phyloP scores from a whole-genome alignment of 2,113 vertebrate species.

The Girardinichthys multiradiatus region DNA sequence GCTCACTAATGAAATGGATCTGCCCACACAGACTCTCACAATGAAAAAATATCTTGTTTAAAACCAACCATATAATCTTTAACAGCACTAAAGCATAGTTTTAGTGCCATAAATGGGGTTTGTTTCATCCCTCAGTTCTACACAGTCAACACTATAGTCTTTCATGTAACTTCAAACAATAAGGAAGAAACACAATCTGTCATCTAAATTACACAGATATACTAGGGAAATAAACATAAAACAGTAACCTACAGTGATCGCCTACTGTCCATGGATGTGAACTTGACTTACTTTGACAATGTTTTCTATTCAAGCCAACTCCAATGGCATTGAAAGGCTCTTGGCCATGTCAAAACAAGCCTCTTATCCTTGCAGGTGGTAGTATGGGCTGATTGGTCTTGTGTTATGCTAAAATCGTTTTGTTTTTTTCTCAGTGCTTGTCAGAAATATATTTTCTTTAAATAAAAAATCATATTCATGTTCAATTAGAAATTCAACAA shows the following conservation, averaged over 20 bases:
- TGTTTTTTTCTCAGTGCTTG: not conserved
- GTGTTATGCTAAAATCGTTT: not conserved
- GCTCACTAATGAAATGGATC: not conserved
- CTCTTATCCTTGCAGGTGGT: not conserved
- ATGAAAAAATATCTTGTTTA: conserved; percentile 6
- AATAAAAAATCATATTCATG: too few relatives aligned
- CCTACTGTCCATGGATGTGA: not conserved
- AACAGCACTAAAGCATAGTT: not conserved
- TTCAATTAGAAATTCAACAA: too few relatives aligned
- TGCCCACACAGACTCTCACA: conserved; percentile 6
- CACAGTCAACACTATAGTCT: not conserved
- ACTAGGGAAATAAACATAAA: not conserved
- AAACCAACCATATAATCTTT: conserved; percentile 1
- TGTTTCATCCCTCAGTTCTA: not conserved
- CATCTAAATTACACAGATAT: not conserved
- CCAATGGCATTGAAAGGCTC: not conserved
- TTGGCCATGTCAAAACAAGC: not conserved
- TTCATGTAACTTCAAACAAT: conserved; percentile 13
- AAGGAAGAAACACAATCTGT: not conserved
- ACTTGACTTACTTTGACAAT: not conserved
- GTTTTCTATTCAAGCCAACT: not conserved
- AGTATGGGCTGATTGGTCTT: not conserved
- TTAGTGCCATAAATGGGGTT: not conserved
- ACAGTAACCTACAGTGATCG: not conserved
- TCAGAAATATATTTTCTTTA: not conserved